Evolutionary conservation across 2,797 vertebrate genomes (phyloP).

Genomic region (Brachyalestes nurse): DNA sequence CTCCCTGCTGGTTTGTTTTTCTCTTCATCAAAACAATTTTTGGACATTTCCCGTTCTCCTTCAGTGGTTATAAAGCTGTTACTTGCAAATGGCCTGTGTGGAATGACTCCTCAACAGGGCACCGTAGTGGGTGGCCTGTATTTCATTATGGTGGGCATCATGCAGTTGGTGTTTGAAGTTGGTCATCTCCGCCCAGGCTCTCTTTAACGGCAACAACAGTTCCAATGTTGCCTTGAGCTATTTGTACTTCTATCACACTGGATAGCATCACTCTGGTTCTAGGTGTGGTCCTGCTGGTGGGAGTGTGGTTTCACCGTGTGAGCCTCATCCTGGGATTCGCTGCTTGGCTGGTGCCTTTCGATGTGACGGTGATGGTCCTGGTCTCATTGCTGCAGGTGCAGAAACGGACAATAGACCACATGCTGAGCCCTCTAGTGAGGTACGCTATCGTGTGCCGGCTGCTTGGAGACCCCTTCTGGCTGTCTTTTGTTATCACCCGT

Average conservation of each 20-base stretch:
- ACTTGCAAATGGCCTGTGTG: constrained; percentile 30
- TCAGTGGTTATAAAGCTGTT: constrained; percentile 30
- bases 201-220: background rate
- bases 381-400: no score
- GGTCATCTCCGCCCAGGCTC: background rate
- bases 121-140: constrained; percentile 29
- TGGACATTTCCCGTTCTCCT: background rate
- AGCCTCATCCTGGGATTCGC: no score
- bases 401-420: no score
- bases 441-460: no score
- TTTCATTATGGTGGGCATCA: constrained; percentile 28
- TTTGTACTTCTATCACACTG: constrained; percentile 18
- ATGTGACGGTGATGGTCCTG: no score
- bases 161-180: constrained; percentile 22
- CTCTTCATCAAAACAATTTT: background rate
- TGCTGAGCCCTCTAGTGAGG: no score
- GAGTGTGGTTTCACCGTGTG: no score
- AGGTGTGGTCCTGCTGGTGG: no score
- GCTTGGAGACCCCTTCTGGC: no score
- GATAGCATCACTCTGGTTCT: no score
- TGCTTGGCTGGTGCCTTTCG: no score
- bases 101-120: constrained; percentile 18
- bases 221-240: background rate
- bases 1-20: background rate
- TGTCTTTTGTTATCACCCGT: no score